Base-by-base conservation (phyloP, 1,140 invertebrate genomes). In the Idris sp. region DNA sequence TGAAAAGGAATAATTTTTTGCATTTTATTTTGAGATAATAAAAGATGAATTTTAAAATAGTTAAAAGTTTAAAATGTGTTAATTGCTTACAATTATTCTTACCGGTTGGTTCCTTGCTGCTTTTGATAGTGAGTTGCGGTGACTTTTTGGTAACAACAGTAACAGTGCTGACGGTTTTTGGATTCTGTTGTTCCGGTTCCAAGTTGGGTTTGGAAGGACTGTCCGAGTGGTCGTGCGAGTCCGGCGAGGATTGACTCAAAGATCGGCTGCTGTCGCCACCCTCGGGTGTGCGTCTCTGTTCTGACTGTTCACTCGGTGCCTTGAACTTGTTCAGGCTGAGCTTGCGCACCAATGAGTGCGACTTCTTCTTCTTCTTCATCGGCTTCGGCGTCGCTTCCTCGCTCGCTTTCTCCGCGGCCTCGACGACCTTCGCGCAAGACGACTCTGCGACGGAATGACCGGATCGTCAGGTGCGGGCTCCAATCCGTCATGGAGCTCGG, bases 241-340 rank as follows among this genome's bases (percentile, higher is more conserved):
- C 83, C 46, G 83, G 83, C 14, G 84, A 84, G 41, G 84, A 86
- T 71, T 82, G 84, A 44, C 83, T 85, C 43, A 77, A 77, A 10
- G 82, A 83, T 9, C 79, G 77, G 14, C 83, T 84, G 16, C 80
- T 82, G 36, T 85, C 81, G 28, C 82, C 83, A 78, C 84, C 83
- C 35, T 85, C 84, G 26, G 79, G 83, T 48, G 80, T 82, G 35
- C 82, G 81, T 40, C 84, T 61, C 8, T 51, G 65, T 18, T 80
- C 79, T 19, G 64, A 44, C n/a, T 79, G 82, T n/a, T 85, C 83
- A 51, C 67, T 48, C 13, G 83, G 80, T 43, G 79, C 35, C 36
- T 81, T 74, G 72, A 85, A 85, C 76, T 85, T 85, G 44, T 77
- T 84, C 43, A 84, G 61, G 68, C 83, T 84, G 53, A 85, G 51